Base-by-base conservation (phyloP, 2,888 invertebrate species). In the Caenorhabditis becei region DNA sequence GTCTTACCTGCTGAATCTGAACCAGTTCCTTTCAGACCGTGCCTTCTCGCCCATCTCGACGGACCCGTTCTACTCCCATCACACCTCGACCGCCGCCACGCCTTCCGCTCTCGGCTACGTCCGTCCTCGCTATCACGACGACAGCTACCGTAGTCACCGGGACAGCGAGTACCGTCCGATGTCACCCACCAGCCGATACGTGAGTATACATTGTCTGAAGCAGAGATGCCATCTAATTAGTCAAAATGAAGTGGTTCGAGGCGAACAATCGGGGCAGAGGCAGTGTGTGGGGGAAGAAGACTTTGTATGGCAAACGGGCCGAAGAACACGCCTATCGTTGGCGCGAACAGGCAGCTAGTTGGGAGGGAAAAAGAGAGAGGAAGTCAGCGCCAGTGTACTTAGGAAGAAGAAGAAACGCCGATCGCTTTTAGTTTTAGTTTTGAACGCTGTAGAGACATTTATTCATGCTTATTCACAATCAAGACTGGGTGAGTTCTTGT, bases 71-170 rank as follows among this genome's bases (percentile, higher is more conserved):
- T 77, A 80, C 37, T 71, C 81, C 1, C 77, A 83, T 41, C 84
- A 83, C 67, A 37, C 80, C 11, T 61, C 62, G 32, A 63, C 62
- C n/a, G n/a, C 61, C 26, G 54, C 51, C 61, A 49, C 67, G 35
- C 44, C 72, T n/a, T 75, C 80, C 1, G 63, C 56, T 54, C 72
- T 82, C n/a, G 78, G 77, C 44, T 86, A 86, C 65, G 81, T 83
- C 24, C 77, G 86, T 18, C 84, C 86, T 20, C 77, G 86, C 20
- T 84, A 80, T 51, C 84, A 86, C 65, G 84, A 86, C 56, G 84
- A 82, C 54, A 80, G 72, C 32, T 86, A 86, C 65, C 80, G 86
- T 47, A 74, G 20, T 26, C 77, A 78, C 61, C 62, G 69, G 16
- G 53, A 66, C 14, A 65, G 66, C 63, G 78, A 78, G 18, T 74